A percentile compares a stretch with the other conserved stretches of the same genome.
phyloP scores from a whole-genome alignment of 92 coral and sea anemone species.

The Porites rus region DNA sequence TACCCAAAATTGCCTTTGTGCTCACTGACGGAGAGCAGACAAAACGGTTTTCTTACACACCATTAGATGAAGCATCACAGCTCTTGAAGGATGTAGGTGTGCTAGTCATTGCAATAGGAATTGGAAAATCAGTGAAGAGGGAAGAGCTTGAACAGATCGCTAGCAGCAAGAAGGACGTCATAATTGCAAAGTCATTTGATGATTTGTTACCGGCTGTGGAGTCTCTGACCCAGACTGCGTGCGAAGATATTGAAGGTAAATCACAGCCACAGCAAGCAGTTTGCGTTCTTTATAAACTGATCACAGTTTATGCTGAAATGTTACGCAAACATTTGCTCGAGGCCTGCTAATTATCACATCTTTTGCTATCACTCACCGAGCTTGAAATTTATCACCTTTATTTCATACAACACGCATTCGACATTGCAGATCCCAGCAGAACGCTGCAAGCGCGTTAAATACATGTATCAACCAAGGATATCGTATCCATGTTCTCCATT shows the following conservation, averaged over 20 bases:
- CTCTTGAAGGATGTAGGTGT: conserved; percentile 59
- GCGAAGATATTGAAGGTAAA: conserved; percentile 54
- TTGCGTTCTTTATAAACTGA: background rate
- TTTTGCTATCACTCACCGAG: too few relatives aligned
- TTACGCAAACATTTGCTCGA: too few relatives aligned
- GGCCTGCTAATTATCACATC: too few relatives aligned
- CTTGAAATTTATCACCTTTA: too few relatives aligned
- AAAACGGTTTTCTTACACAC: background rate
- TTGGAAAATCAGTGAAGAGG: conserved; percentile 55
- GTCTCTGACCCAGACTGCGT: conserved; percentile 30
- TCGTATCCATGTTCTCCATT: too few relatives aligned
- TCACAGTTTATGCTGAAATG: background rate
- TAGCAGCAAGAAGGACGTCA: conserved; percentile 56
- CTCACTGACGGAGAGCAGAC: conserved; percentile 73
- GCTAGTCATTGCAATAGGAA: conserved; percentile 56
- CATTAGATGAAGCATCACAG: conserved; percentile 49
- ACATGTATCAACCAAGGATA: too few relatives aligned
- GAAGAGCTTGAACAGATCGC: conserved; percentile 55
- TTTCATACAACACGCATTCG: too few relatives aligned
- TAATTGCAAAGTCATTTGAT: conserved; percentile 46
- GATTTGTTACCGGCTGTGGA: conserved; percentile 46
- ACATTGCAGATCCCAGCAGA: too few relatives aligned
- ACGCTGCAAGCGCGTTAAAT: too few relatives aligned
- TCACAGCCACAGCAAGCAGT: background rate
- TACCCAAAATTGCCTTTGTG: conserved; percentile 71